Conservation (phyloP, 2,888 invertebrate species). For the Melieria crassipennis region DNA sequence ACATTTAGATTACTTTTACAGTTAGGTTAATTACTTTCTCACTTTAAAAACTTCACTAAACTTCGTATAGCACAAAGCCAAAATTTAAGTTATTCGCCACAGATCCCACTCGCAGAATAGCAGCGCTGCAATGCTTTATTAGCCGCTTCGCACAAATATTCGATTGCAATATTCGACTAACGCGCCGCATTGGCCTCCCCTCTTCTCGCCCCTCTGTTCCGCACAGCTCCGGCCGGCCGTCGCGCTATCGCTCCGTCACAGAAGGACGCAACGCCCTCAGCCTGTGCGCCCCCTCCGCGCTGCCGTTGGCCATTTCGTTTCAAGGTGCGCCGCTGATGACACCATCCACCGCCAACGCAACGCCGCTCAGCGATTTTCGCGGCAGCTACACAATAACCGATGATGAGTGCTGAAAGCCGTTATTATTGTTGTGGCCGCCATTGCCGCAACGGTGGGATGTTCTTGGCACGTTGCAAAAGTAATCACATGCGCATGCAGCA, state of each 20-base stretch:
- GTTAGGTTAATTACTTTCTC: too few relatives aligned
- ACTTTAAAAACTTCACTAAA: too few relatives aligned
- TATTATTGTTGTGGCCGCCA: too few relatives aligned
- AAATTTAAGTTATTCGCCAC: too few relatives aligned
- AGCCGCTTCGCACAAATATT: too few relatives aligned
- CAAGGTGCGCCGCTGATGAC: slow-evolving; percentile 71
- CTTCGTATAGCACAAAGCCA: too few relatives aligned
- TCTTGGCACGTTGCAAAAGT: neutral
- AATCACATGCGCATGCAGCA: neutral
- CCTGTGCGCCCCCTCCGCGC: slow-evolving; percentile 76
- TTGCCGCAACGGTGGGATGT: too few relatives aligned
- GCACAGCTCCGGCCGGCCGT: slow-evolving; percentile 75
- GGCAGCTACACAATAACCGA: slow-evolving; percentile 64
- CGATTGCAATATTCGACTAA: too few relatives aligned
- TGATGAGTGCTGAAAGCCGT: slow-evolving; percentile 58
- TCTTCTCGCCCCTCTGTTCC: slow-evolving; percentile 30
- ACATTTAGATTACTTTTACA: too few relatives aligned
- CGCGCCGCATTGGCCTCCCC: neutral
- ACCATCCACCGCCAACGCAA: slow-evolving; percentile 61
- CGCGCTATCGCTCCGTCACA: slow-evolving; percentile 76
- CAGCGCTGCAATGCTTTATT: too few relatives aligned
- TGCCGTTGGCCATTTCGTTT: slow-evolving; percentile 80
- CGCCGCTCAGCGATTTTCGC: slow-evolving; percentile 64
- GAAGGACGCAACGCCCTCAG: slow-evolving; percentile 77
- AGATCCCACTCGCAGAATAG: too few relatives aligned